A percentile compares a stretch with the other conserved stretches of the same genome.
phyloP scores from a whole-genome alignment of 2,797 vertebrate species.

The Hippopotamyrus pictus region DNA sequence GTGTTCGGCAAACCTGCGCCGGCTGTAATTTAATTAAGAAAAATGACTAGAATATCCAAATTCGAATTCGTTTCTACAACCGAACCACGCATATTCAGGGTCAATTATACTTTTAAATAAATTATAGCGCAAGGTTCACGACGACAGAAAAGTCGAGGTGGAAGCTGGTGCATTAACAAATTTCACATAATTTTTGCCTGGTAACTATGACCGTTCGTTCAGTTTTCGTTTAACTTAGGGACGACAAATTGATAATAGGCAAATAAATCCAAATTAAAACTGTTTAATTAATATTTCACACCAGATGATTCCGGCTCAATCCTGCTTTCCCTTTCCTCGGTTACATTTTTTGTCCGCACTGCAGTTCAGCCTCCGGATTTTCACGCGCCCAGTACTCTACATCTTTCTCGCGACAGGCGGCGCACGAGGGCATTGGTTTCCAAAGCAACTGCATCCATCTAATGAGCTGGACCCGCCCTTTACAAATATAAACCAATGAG shows the following conservation, averaged over 20 bases:
- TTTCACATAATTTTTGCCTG: not conserved
- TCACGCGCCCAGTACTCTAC: constrained; percentile 10
- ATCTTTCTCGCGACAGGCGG: constrained; percentile 32
- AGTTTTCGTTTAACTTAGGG: not conserved
- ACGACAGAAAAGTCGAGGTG: not conserved
- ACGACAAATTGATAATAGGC: not conserved
- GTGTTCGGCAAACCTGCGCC: not conserved
- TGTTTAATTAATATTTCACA: not conserved
- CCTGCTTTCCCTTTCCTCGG: constrained; percentile 4
- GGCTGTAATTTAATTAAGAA: not conserved
- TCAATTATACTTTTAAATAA: not conserved
- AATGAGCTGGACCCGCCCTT: constrained; percentile 13
- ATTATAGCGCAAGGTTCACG: not conserved
- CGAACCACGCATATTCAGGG: not conserved
- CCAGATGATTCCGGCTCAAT: not conserved
- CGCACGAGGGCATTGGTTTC: constrained; percentile 27
- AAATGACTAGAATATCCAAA: not conserved
- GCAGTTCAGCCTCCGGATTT: constrained; percentile 30
- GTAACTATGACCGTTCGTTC: not conserved
- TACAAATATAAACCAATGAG: constrained; percentile 24
- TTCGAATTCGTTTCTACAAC: not conserved
- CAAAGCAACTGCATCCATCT: constrained; percentile 23
- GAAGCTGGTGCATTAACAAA: not conserved
- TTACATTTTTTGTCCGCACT: constrained; percentile 43
- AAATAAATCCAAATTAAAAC: not conserved